A percentile compares a stretch with the other conserved stretches of the same genome.
Conservation (phyloP, 2,888 invertebrate genomes). For the Conistra vaccinii region DNA sequence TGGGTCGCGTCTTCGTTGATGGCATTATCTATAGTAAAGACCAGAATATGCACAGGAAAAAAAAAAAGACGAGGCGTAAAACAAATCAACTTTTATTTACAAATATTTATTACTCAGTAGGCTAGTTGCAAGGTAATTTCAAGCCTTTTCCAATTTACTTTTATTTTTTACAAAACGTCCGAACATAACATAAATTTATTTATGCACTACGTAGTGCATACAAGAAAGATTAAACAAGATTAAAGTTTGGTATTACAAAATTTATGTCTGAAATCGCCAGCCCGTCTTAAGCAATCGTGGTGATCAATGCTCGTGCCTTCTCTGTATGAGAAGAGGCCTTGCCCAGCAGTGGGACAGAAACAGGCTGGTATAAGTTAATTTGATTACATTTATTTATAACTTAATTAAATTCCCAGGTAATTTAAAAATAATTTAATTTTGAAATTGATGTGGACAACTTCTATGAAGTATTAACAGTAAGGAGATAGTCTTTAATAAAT, state of each 20-base stretch:
- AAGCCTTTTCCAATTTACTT: neutral
- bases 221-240: neutral
- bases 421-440: neutral
- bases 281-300: neutral
- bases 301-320: neutral
- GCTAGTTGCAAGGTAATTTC: neutral
- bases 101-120: constrained; percentile 27
- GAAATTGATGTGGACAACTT: neutral
- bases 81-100: constrained; percentile 55
- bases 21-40: too few species aligned
- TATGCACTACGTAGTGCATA: neutral
- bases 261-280: neutral
- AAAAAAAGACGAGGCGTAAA: constrained; percentile 3
- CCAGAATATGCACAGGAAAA: neutral
- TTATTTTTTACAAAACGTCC: constrained; percentile 2
- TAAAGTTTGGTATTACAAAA: neutral
- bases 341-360: neutral
- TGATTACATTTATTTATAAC: neutral
- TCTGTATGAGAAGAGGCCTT: neutral
- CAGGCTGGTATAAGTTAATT: neutral
- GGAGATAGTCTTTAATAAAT: neutral
- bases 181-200: neutral
- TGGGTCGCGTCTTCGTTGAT: too few species aligned
- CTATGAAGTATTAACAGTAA: neutral
- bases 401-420: neutral